Conservation (phyloP, 2,797 vertebrate genomes). For the Pyrocephalus nanus region DNA sequence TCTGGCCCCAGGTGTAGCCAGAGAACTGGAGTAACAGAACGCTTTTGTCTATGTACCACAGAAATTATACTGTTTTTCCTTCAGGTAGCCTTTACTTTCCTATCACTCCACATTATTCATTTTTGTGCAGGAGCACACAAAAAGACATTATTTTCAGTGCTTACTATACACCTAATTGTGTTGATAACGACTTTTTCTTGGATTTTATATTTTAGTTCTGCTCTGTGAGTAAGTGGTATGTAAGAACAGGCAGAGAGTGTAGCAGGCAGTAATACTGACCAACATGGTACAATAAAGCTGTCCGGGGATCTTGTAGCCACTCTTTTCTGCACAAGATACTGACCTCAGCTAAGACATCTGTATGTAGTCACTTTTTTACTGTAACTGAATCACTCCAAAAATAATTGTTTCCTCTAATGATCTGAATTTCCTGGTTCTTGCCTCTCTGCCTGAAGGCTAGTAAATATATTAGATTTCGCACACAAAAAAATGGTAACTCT, state of each 20-base stretch:
- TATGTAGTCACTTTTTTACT: neutral
- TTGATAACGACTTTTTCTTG: neutral
- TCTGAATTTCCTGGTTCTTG: neutral
- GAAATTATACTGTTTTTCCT: neutral
- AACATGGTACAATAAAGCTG: neutral
- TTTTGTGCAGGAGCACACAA: neutral
- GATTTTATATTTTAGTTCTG: neutral
- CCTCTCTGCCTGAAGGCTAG: neutral
- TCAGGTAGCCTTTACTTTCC: neutral
- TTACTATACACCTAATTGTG: neutral
- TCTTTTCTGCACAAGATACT: neutral
- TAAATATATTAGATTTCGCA: neutral
- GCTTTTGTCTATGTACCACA: neutral
- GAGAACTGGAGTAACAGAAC: neutral
- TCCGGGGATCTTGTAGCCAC: neutral
- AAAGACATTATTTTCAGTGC: neutral
- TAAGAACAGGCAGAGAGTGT: neutral
- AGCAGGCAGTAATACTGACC: neutral
- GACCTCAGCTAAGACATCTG: neutral
- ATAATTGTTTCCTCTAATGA: neutral
- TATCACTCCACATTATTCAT: fast-evolving
- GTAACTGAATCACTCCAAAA: neutral
- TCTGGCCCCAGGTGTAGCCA: neutral
- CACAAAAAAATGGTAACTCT: neutral
- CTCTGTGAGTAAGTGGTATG: neutral